Evolutionary conservation across 2,888 invertebrate genomes (phyloP), one percentile per base, ranked within the genome.

Genomic region (Rhagium mordax): DNA sequence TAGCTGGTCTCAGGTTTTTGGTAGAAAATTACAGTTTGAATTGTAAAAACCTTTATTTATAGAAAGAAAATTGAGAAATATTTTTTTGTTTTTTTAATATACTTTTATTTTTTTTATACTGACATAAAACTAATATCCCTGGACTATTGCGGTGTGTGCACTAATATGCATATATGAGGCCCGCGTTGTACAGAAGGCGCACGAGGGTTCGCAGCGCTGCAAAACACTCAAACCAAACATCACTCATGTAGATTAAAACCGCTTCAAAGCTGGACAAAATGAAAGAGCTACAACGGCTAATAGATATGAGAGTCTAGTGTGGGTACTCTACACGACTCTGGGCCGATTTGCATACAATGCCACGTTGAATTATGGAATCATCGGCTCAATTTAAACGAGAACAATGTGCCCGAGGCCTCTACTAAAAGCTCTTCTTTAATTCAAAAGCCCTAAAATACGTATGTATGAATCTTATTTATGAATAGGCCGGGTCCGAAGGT

Each of bases 301-400:
- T 74, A 76, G 75, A 77, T 67, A 70, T 71, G 72, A 74, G 69
- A 47, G 41, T 10, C 41, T 51, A 41, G 53, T 49, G 27, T 49
- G 49, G 64, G 33, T 49, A 70, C 71, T 57, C 66, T 64, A 57
- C 55, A 21, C 48, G 69, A 75, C 70, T 71, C 70, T 48, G 59
- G 49, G 62, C 59, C 66, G 71, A 78, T 78, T 76, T 78, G 70
- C 75, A 77, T 77, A 77, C 74, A 78, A 78, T 77, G 70, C 75
- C 71, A 51, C 57, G 13, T 18, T 53, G 60, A 75, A 75, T 76
- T 78, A 78, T 78, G 74, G 70, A 73, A 76, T 76, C 74, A 75
- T 76, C 70, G 72, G 72, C 65, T 71, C 74, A 71, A 76, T 77
- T 77, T 77, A 47, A 70, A 27, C 29, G 15, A 18, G 77, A 77